These are phyloP conservation scores for Gobionotothen gibberifrons DNA, from an alignment of 2,797 vertebrate genomes.

Conservation along the genomic window DNA sequence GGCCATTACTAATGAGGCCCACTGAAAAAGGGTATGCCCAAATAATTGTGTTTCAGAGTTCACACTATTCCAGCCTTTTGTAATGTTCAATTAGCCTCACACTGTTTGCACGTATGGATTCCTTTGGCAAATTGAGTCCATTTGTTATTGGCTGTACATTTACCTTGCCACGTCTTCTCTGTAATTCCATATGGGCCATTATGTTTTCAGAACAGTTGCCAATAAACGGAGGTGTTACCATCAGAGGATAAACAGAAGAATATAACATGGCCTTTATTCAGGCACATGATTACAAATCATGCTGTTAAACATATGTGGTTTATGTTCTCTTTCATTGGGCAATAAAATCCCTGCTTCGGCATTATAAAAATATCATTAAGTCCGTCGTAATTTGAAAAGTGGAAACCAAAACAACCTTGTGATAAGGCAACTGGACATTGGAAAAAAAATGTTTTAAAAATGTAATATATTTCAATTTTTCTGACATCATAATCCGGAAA, in stretches of 20 bases:
- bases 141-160: slow-evolving; percentile 57
- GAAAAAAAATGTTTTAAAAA: slow-evolving; percentile 1
- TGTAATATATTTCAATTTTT: slow-evolving; percentile 49
- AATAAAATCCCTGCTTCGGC: slow-evolving; percentile 36
- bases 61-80: slow-evolving; percentile 54
- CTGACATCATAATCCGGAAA: slow-evolving; percentile 51
- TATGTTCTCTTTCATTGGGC: slow-evolving; percentile 19
- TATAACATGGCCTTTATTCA: slow-evolving; percentile 41
- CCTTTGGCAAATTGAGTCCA: slow-evolving; percentile 45
- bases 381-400: slow-evolving; percentile 42
- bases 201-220: slow-evolving; percentile 57
- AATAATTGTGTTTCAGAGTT: slow-evolving; percentile 66
- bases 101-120: slow-evolving; percentile 59
- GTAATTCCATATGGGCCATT: slow-evolving; percentile 56
- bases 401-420: slow-evolving; percentile 25
- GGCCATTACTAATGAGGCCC: slow-evolving; percentile 72
- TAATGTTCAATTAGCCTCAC: slow-evolving; percentile 63
- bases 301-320: slow-evolving; percentile 11
- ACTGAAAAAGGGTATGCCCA: slow-evolving; percentile 59
- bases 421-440: slow-evolving; percentile 10
- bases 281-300: slow-evolving; percentile 33
- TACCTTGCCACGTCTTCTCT: slow-evolving; percentile 50
- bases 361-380: slow-evolving; percentile 49
- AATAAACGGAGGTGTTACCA: slow-evolving; percentile 53
- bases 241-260: slow-evolving; percentile 44